Evolutionary conservation across 2,888 invertebrate species (phyloP).

Genomic region (Quadroppia sp.): DNA sequence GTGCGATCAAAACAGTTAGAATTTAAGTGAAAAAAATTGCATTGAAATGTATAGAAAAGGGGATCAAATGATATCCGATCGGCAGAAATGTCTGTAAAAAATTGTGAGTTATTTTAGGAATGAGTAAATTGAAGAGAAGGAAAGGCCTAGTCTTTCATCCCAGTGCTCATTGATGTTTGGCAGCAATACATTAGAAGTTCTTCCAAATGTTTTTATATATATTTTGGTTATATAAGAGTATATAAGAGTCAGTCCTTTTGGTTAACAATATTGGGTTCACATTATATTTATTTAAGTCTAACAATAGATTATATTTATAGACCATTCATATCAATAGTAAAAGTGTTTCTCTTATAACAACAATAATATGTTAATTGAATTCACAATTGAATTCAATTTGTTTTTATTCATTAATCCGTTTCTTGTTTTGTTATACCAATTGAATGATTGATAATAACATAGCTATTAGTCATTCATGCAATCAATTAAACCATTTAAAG

Average conservation of each 20-base stretch:
- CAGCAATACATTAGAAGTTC: too few species aligned
- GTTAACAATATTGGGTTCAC: neutral
- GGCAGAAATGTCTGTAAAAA: neutral
- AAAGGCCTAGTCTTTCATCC: neutral
- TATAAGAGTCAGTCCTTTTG: too few species aligned
- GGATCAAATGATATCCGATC: constrained; percentile 13
- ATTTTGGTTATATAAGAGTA: too few species aligned
- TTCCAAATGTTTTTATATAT: too few species aligned
- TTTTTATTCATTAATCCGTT: neutral
- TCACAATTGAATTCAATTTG: neutral
- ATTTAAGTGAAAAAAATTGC: too few species aligned
- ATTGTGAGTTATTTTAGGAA: constrained; percentile 16
- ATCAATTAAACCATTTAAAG: too few species aligned
- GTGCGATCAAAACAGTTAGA: too few species aligned
- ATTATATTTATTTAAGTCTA: too few species aligned
- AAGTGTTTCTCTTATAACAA: neutral
- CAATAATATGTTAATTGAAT: constrained; percentile 4
- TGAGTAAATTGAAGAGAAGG: neutral
- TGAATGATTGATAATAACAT: too few species aligned
- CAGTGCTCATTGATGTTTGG: constrained; percentile 2
- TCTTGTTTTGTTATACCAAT: neutral
- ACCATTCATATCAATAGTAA: neutral
- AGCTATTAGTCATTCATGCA: too few species aligned
- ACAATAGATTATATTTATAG: too few species aligned
- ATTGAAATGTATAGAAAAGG: neutral